These are phyloP conservation scores for Botia almorhae DNA, from an alignment of 2,797 vertebrate genomes.

Conservation along the genomic window DNA sequence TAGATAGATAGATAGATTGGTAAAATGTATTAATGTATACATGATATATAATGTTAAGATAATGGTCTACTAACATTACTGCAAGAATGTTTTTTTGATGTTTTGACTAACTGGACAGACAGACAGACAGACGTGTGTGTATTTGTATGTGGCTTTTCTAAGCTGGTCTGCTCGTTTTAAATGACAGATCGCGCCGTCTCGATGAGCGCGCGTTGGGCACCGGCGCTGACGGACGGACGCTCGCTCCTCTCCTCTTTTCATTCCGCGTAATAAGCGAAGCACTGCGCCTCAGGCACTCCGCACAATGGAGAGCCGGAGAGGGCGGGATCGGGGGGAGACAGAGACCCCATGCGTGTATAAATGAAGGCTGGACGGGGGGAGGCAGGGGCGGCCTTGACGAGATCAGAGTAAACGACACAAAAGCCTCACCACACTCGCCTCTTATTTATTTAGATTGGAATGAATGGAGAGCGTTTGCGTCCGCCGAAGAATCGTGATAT, in stretches of 20 bases:
- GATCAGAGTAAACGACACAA: conserved; percentile 55
- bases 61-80: no score
- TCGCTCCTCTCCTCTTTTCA: conserved; percentile 30
- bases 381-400: conserved; percentile 40
- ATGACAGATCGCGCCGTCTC: conserved; percentile 38
- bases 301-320: conserved; percentile 45
- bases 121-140: background rate
- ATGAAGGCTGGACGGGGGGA: conserved; percentile 21
- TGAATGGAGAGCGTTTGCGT: conserved; percentile 37
- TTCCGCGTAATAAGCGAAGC: conserved; percentile 39
- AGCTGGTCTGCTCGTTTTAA: conserved; percentile 6
- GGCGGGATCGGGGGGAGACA: background rate
- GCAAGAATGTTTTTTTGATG: no score
- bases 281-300: conserved; percentile 23
- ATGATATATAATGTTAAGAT: no score
- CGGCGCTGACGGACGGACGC: conserved; percentile 27
- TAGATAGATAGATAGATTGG: conserved; percentile 9
- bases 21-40: background rate
- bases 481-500: conserved; percentile 24
- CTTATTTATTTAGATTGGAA: conserved; percentile 54
- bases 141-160: background rate
- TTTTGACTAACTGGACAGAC: background rate
- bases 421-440: conserved; percentile 38
- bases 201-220: conserved; percentile 41
- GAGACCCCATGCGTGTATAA: conserved; percentile 38